Evolutionary conservation across 2,888 invertebrate genomes (phyloP).

Genomic region (Hylaea fasciaria): DNA sequence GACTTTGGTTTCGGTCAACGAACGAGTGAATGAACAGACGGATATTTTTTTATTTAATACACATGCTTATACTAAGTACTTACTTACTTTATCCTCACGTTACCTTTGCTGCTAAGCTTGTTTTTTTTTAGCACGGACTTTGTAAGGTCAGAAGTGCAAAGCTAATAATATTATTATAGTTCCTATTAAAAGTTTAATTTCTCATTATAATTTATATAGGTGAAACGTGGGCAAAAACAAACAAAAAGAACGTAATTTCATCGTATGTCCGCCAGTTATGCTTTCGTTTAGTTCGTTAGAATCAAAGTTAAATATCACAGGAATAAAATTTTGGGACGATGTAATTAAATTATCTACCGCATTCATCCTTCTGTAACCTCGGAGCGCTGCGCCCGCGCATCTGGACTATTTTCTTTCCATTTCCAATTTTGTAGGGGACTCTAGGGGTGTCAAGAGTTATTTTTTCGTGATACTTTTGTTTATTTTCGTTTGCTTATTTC

Average conservation of each 20-base stretch:
- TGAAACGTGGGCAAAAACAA: too few relatives aligned
- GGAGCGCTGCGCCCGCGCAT: constrained; percentile 56
- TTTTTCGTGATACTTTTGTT: neutral
- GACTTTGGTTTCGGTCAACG: constrained; percentile 14
- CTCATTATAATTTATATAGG: too few relatives aligned
- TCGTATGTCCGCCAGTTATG: neutral
- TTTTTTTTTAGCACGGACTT: too few relatives aligned
- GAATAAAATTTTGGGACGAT: constrained; percentile 4
- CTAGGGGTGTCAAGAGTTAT: constrained; percentile 49
- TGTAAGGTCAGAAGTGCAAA: too few relatives aligned
- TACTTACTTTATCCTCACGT: too few relatives aligned
- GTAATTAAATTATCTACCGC: constrained; percentile 40
- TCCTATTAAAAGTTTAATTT: too few relatives aligned
- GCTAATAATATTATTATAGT: too few relatives aligned
- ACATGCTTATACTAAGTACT: neutral
- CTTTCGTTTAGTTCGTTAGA: constrained; percentile 1
- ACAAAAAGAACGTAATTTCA: too few relatives aligned
- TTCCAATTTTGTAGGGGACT: constrained; percentile 42
- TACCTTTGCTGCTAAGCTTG: too few relatives aligned
- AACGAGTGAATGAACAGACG: constrained; percentile 17
- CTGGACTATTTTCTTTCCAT: constrained; percentile 73
- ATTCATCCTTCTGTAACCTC: constrained; percentile 66
- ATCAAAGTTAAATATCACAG: constrained; percentile 19
- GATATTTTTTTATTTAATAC: neutral
- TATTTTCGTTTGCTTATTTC: neutral